Base-by-base conservation (phyloP, 2,113 vertebrate genomes). In the Aleadryas rufinucha region DNA sequence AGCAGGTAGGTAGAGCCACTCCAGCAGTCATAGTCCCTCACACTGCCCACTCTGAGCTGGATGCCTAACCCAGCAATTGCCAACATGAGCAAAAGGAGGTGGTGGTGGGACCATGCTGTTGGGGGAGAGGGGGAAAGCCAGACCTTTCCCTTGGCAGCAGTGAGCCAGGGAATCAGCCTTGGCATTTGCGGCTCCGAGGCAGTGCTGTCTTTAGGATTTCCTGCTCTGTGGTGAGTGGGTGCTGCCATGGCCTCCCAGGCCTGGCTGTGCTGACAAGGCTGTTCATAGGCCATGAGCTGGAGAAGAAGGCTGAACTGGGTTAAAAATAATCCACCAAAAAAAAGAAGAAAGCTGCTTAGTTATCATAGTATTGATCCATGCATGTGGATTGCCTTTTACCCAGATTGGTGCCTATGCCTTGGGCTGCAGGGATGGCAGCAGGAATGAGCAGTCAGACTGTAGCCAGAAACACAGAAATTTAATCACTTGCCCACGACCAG, bases 101-200 rank as follows among this genome's bases (percentile, higher is more conserved):
- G 63, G 15, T 80, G 53, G 14, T 64, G n/a, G 30, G 23, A 59
- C 33, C 1, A 0, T 20, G 47, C 61, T 80, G 12, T 5, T 0
- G 0, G 16, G 14, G 7, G 6, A 79, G 15, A 76, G 7, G 44
- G 76, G 39, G 23, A 42, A 64, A 76, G 35, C 18, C 2, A 4
- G 60, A 66, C 10, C 16, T 77, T 39, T 57, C 22, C 45, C 16
- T 5, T 28, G 49, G 54, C 64, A 81, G 20, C 39, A 60, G 0
- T 0, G 0, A 87, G 37, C 54, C 24, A 7, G 20, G 21, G 60
- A 35, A 27, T 70, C 56, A 31, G 42, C 47, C 28, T 71, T 13
- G 1, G 61, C 42, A 44, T 49, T 77, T 2, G 0, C 1, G 4
- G 18, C 37, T 57, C 20, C 0, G 1, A 39, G 63, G 77, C 60